Evolutionary conservation across 1,140 invertebrate species (phyloP), one percentile per base, ranked within the genome.

Genomic region (Zophobas atratus): DNA sequence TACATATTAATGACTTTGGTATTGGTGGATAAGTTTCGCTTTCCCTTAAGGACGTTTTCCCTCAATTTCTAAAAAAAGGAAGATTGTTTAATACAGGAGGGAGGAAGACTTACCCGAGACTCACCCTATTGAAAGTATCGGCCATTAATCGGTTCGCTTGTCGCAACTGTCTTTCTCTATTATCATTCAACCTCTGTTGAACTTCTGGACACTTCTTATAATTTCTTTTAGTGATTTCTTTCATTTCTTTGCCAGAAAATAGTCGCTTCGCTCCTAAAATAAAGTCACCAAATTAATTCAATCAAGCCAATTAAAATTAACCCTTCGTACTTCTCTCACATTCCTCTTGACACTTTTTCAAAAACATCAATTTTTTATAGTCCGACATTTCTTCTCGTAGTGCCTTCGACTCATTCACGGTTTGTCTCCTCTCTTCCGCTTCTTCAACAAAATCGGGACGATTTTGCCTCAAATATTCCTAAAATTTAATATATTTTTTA

Each of bases 181-280:
- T 57, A 20, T 81, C 74, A 5, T 60, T 38, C 4, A 81, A 34
- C 72, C 84, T 85, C 41, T 83, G 67, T 77, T 82, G 80, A 8
- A 86, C 82, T 76, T 86, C 85, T 0, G 84, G 84, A 41, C 84
- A 77, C 79, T 85, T 86, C 71, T 83, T 78, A 57, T 85, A 86
- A 67, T 84, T 82, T 76, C 81, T 79, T 43, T 79, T 82, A 4
- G 83, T 86, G 5, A 84, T 82, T 55, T 83, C 76, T 77, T 83
- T 85, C 83, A 86, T 85, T 79, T 85, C 80, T 63, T 81, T 78
- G 32, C 81, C 79, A 2, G 83, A 78, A 76, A 84, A 86, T 43
- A 85, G 73, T 33, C 81, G 83, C 41, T 79, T 81, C 33, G 71
- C 43, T n/a, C 53, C 81, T 81, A 76, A 20, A 81, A 73, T 39